Evolutionary conservation across 2,797 vertebrate genomes (phyloP).

Genomic region (Periparus ater): DNA sequence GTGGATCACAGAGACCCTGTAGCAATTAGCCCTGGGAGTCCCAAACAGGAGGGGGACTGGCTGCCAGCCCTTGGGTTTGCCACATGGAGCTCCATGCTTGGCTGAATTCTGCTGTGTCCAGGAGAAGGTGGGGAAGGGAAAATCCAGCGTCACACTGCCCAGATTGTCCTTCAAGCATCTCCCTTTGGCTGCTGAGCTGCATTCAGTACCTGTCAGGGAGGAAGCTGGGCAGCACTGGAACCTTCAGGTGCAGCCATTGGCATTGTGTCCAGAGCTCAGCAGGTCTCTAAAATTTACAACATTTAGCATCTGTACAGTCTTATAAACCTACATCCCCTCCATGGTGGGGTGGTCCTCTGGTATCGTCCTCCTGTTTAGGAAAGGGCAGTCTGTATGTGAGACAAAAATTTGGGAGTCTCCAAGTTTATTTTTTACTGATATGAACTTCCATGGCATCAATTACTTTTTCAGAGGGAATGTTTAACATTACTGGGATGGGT

Average conservation of each 20-base stretch:
- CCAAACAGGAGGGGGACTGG: not conserved
- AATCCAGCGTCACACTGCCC: not conserved
- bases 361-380: not conserved
- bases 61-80: not conserved
- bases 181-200: not conserved
- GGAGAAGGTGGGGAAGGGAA: not conserved
- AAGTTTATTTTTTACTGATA: not conserved
- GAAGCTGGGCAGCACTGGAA: not conserved
- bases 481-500: not conserved
- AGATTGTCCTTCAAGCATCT: not conserved
- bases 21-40: not conserved
- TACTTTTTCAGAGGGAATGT: not conserved
- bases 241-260: not conserved
- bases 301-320: not conserved
- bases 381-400: not conserved
- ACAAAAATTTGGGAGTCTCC: not conserved
- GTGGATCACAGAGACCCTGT: not conserved
- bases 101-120: not conserved
- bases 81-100: fast-evolving
- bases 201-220: not conserved
- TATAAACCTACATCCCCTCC: not conserved
- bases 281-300: not conserved
- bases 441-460: not conserved
- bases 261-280: not conserved
- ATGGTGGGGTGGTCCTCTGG: not conserved